Percentiles rank a stretch among this genome's conserved stretches.
Evolutionary conservation across 2,113 vertebrate genomes (phyloP).

Genomic region (Tragelaphus buxtoni): DNA sequence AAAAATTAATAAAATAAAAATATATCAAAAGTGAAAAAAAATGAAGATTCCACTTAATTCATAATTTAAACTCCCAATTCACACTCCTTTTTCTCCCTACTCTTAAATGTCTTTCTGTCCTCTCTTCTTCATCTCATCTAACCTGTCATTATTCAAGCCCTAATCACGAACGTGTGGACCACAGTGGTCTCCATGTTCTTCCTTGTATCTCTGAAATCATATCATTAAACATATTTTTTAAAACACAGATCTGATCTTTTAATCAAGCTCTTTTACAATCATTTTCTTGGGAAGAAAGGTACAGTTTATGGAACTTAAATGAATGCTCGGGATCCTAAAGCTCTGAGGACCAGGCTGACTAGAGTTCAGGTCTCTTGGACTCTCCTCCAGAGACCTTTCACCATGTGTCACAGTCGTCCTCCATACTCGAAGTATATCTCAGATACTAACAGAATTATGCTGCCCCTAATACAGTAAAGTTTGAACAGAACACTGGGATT

Average conservation of each 20-base stretch:
- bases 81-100: neutral
- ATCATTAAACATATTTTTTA: neutral
- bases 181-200: neutral
- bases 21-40: neutral
- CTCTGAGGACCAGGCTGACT: neutral
- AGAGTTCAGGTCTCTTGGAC: neutral
- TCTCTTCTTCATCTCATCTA: neutral
- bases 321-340: neutral
- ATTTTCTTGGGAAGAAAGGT: neutral
- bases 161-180: neutral
- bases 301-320: neutral
- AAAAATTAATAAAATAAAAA: neutral
- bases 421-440: no score
- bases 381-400: neutral
- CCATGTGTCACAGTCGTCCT: neutral
- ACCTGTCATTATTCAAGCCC: neutral
- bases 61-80: neutral
- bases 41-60: neutral
- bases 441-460: neutral
- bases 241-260: neutral
- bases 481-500: neutral
- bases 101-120: neutral
- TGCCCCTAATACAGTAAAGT: neutral
- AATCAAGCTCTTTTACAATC: neutral
- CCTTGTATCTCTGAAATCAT: neutral